Evolutionary conservation across 2,113 vertebrate species (phyloP), one percentile per base, ranked within the genome.

Genomic region (Pampusana beccarii): DNA sequence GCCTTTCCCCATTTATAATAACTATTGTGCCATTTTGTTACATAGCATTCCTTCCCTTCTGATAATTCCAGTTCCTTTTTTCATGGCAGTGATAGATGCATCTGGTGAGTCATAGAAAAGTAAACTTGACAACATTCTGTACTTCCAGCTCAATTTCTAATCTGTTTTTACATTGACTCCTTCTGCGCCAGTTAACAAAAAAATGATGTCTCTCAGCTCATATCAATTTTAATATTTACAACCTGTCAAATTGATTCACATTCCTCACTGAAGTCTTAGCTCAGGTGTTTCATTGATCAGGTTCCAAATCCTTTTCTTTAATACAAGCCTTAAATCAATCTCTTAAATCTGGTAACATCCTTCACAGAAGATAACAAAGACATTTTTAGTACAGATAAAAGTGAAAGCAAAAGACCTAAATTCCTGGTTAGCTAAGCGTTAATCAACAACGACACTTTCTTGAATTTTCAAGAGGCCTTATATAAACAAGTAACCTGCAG

Each of bases 151-250:
- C 90, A 58, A 91, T 96, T 94, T 92, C 86, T 91, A 65, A 92
- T 92, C 82, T 95, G 72, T 86, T 95, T 93, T 53, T 88, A 48
- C 65, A 89, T 75, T 91, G 92, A 95, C 77, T 86, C 56, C 81
- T 84, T 95, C 38, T 94, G 71, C 92, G 91, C 83, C 73, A 89
- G 42, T 94, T 93, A 95, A 91, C 73, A 87, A 93, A 86, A 93
- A 95, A 92, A 31, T n/a, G 38, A 65, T 81, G 62, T 87, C 28
- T 80, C 93, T 61, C 48, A 89, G 83, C 50, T 95, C 69, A 10
- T 88, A 95, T 92, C 90, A 95, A 70, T 97, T 96, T 94, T 89
- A 93, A 87, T 96, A 93, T 95, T 96, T 96, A 91, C 88, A 95
- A n/a, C 19, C 77, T 96, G 93, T 70, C 95, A 92, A 64, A 95